Base-by-base conservation (phyloP, 2,888 invertebrate species). In the Strigamia crassipes region DNA sequence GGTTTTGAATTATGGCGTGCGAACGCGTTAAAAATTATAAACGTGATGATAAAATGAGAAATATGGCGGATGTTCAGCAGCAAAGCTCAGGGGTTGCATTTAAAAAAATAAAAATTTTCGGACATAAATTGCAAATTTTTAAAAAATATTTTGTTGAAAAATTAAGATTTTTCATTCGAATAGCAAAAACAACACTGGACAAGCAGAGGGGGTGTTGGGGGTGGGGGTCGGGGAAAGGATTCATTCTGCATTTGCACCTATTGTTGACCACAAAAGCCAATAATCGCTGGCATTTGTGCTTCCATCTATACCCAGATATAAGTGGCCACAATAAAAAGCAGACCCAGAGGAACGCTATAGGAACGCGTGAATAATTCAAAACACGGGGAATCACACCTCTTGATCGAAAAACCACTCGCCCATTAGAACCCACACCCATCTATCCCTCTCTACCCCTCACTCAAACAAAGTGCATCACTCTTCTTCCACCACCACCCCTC, bases 331-430 rank as follows among this genome's bases (percentile, higher is more conserved):
- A 73, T 73, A 73, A 73, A 73, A 73, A 73, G 27, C 73, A n/a
- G 73, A 31, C 73, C 73, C 73, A 27, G 31, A 73, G 73, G 73
- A 73, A 73, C 73, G 73, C 73, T 73, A 73, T 13, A 31, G 31
- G 27, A 31, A 10, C 73, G 73, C 73, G 73, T 73, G 73, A 73
- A 73, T 73, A 73, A 73, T 73, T 73, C 73, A 73, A 31, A 73
- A 73, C 73, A 73, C 73, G 73, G 73, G 73, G 73, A 73, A 73
- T 73, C 73, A 73, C 73, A 73, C 73, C 73, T 73, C 73, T 73
- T 73, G 73, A 73, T 73, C 73, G 73, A 73, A 73, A 66, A 73
- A 27, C 73, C 73, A 73, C 73, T 73, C 73, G 73, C 73, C 73
- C 73, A 73, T 73, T 73, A 73, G 73, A 27, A 27, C 73, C 27